Percentiles rank a stretch among this genome's conserved stretches.
These are phyloP conservation scores for Mastigias papua DNA, from an alignment of 30 jellyfish, hydroid and myxozoan genomes.

Conservation along the genomic window DNA sequence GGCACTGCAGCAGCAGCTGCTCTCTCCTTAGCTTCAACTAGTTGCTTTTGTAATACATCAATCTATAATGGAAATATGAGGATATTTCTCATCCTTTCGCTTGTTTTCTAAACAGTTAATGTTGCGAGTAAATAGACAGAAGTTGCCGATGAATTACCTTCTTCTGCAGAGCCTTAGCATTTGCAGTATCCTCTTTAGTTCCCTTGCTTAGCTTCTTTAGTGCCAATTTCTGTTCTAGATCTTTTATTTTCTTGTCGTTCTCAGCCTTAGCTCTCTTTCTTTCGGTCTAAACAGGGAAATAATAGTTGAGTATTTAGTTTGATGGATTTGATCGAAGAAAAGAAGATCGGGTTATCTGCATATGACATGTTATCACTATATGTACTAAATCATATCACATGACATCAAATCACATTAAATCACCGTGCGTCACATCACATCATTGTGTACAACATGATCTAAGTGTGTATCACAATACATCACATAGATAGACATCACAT, in stretches of 20 bases:
- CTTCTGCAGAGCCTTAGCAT: conserved; percentile 44
- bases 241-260: conserved; percentile 42
- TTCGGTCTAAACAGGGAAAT: conserved; percentile 38
- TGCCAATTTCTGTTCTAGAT: conserved; percentile 45
- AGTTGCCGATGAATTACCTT: conserved; percentile 58
- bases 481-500: background rate
- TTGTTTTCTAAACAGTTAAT: background rate
- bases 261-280: conserved; percentile 40
- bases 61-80: conserved; percentile 40
- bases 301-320: background rate
- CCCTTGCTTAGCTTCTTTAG: conserved; percentile 19
- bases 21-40: conserved; percentile 69
- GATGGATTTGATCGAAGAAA: no score
- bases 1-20: conserved; percentile 41
- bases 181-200: conserved; percentile 61
- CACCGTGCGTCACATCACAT: no score
- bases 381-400: background rate
- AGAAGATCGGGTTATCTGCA: no score
- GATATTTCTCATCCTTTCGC: background rate
- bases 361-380: no score
- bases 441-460: no score
- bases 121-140: no score
- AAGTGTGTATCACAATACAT: background rate
- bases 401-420: no score
- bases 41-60: conserved; percentile 65